Base-by-base conservation (phyloP, 2,888 invertebrate species). In the Embidobia sp. region DNA sequence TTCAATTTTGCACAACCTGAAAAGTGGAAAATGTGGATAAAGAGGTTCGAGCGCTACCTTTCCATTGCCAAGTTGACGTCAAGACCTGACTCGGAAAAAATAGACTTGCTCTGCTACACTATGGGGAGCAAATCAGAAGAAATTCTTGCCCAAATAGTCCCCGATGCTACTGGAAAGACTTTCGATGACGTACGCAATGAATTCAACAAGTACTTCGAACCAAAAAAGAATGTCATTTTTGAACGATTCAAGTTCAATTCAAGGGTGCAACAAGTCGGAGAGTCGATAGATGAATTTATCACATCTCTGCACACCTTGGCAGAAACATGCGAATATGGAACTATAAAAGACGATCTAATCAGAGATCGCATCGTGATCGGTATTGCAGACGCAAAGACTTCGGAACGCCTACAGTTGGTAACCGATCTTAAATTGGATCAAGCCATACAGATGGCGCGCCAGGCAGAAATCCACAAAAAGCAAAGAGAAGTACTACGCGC, bases 311-410 rank as follows among this genome's bases (percentile, higher is more conserved):
- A 83, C 29, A 69, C 69, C 0, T 37, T 81, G 26, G 80, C 81
- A 4, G 78, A 81, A 27, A 27, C 59, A 6, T 84, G 82, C 29
- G 76, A 84, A 0, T 83, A 80, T 46, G 79, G 80, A 4, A 16
- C 29, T 6, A 26, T 44, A 1, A 4, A 13, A 8, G 31, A 57
- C 5, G 40, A 55, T 2, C 55, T 85, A 8, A 84, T 85, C 3
- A 57, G 84, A 44, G 83, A 85, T 55, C 67, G 81, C 15, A 84
- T 85, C 35, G 78, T 82, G 8, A 81, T 83, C 7, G 84, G 83
- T 3, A 15, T 55, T 16, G n/a, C 5, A 7, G 53, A 53, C 37
- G 8, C 13, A 7, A 18, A 13, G 13, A 18, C 51, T 1, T 51
- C 51, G n/a, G 51, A 51, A 18, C 51, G 35, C 8, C 4, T 51